A percentile compares a stretch with the other conserved stretches of the same genome.
phyloP scores from a whole-genome alignment of 2,113 vertebrate genomes.

The Pogonocichla stellata region DNA sequence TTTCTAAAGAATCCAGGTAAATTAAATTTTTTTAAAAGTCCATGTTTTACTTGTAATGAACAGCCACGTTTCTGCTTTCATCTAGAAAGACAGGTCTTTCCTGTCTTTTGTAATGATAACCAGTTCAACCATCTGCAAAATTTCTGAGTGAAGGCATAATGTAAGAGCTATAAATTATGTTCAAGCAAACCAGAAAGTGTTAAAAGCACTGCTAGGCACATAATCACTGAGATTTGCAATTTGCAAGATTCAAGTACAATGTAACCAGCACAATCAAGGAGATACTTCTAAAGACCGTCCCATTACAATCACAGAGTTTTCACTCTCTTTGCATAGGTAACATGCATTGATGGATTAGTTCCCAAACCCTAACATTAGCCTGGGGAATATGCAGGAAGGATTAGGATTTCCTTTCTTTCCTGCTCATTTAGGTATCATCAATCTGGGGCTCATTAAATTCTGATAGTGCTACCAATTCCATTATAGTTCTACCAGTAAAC shows the following conservation, averaged over 20 bases:
- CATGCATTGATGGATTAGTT: background rate
- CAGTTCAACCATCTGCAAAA: background rate
- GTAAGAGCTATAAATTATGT: conserved; percentile 33
- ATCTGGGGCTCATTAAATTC: background rate
- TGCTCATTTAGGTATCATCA: background rate
- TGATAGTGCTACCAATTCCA: background rate
- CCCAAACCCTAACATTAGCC: background rate
- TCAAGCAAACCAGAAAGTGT: conserved; percentile 42
- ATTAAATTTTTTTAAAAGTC: background rate
- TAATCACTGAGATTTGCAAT: conserved; percentile 61
- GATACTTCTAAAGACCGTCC: conserved; percentile 29
- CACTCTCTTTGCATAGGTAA: conserved; percentile 47
- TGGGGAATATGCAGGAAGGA: background rate
- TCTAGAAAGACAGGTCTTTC: background rate
- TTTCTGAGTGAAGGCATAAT: conserved; percentile 27
- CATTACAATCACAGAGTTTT: conserved; percentile 67
- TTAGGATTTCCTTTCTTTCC: background rate
- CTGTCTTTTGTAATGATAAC: conserved; percentile 24
- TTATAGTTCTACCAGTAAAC: background rate
- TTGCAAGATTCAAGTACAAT: conserved; percentile 45
- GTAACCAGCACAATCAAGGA: conserved; percentile 60
- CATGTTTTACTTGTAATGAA: conserved; percentile 2
- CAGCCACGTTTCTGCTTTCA: background rate
- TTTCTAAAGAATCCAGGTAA: background rate
- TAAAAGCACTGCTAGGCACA: conserved; percentile 44